A percentile compares a stretch with the other conserved stretches of the same genome.
Conservation (phyloP, 2,888 invertebrate species). For the Andrena bucephala region DNA sequence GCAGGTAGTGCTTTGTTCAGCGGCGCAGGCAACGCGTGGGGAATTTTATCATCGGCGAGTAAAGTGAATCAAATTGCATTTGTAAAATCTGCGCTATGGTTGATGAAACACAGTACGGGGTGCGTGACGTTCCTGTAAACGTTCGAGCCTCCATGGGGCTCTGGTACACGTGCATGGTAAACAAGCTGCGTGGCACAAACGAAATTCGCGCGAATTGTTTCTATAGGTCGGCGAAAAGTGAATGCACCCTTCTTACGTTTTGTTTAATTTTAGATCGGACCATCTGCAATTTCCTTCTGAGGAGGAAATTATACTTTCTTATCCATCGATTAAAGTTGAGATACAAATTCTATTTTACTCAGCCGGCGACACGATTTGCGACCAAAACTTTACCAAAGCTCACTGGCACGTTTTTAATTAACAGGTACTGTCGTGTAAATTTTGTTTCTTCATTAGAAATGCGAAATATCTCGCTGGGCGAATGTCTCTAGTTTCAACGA, state of each 20-base stretch:
- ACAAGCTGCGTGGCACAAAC: conserved; percentile 61
- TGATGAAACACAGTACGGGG: conserved; percentile 66
- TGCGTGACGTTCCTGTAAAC: conserved; percentile 71
- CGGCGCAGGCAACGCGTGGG: neutral
- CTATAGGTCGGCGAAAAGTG: conserved; percentile 58
- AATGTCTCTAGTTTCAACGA: neutral
- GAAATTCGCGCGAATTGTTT: conserved; percentile 63
- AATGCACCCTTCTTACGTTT: conserved; percentile 52
- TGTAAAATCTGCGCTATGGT: conserved; percentile 58
- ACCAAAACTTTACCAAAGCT: neutral
- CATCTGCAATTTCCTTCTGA: neutral
- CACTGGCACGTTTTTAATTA: neutral
- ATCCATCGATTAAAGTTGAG: neutral
- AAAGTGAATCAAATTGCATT: conserved; percentile 57
- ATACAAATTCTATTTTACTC: neutral
- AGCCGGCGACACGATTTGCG: no score
- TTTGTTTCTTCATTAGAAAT: no score
- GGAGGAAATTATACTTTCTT: neutral
- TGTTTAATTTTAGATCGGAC: conserved; percentile 59
- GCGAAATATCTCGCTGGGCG: no score
- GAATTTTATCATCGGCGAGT: conserved; percentile 18
- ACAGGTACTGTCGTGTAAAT: no score
- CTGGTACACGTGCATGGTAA: conserved; percentile 68
- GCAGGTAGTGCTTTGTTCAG: neutral
- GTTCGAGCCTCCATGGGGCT: conserved; percentile 54